Conservation (phyloP, 2,888 invertebrate species). For the Ariolimax columbianus region DNA sequence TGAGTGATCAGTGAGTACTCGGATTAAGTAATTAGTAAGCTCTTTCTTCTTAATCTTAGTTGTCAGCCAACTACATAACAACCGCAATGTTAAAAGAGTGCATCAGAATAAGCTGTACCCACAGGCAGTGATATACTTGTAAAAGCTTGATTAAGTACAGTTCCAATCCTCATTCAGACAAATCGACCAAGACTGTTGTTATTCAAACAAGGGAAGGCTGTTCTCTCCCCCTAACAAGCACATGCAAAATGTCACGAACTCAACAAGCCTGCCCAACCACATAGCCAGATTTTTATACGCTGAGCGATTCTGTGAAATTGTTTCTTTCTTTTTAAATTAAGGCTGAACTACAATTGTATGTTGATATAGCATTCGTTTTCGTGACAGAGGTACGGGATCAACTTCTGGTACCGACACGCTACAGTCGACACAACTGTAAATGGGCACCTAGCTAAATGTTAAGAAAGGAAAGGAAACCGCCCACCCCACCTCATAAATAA, state of each 20-base stretch:
- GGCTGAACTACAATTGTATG: no score
- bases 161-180: not conserved
- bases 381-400: no score
- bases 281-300: slow-evolving; percentile 9
- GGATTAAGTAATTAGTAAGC: no score
- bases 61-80: not conserved
- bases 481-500: no score
- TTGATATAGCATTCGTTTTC: no score
- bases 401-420: no score
- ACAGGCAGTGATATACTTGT: not conserved
- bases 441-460: no score
- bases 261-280: not conserved
- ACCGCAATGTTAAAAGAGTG: not conserved
- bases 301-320: not conserved
- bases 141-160: not conserved
- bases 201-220: not conserved
- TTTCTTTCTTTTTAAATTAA: no score
- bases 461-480: no score
- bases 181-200: not conserved
- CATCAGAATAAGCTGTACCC: not conserved
- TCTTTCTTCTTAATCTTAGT: no score
- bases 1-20: no score
- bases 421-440: no score
- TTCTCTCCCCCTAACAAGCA: not conserved
- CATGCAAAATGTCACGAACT: slow-evolving; percentile 43